phyloP scores from a whole-genome alignment of 2,888 invertebrate species.

The Brassicogethes aeneus region DNA sequence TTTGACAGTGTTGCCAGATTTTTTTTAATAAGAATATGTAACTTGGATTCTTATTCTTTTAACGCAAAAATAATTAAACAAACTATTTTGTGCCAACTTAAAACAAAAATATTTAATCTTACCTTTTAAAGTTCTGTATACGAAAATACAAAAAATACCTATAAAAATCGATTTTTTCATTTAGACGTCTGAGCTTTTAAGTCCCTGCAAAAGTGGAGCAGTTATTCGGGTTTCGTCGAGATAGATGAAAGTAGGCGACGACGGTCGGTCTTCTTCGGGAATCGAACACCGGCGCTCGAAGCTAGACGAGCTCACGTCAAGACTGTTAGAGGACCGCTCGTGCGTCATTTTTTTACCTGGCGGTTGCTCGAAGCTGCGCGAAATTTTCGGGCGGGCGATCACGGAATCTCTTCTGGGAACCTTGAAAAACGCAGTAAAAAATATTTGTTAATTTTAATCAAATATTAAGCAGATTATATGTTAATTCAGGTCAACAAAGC shows the following conservation, averaged over 20 bases:
- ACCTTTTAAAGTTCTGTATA: no score
- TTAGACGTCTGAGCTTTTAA: constrained; percentile 39
- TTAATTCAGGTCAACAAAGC: no score
- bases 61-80: no score
- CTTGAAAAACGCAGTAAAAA: neutral
- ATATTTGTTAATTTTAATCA: no score
- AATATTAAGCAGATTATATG: no score
- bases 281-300: constrained; percentile 26
- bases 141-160: constrained; percentile 7
- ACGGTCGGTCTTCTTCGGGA: constrained; percentile 24
- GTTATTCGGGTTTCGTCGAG: constrained; percentile 36
- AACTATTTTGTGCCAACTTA: no score
- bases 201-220: constrained; percentile 34
- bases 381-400: constrained; percentile 26
- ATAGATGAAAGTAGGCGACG: constrained; percentile 28
- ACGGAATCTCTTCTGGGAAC: constrained; percentile 5
- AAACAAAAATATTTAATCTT: no score
- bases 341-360: constrained; percentile 24
- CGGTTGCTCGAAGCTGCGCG: constrained; percentile 37
- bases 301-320: constrained; percentile 29
- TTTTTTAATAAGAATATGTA: no score
- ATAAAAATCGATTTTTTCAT: no score
- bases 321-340: constrained; percentile 34
- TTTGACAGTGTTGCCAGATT: no score
- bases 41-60: no score